Evolutionary conservation across 2,113 vertebrate species (phyloP), one percentile per base, ranked within the genome.

Genomic region (Hymenochirus boettgeri): DNA sequence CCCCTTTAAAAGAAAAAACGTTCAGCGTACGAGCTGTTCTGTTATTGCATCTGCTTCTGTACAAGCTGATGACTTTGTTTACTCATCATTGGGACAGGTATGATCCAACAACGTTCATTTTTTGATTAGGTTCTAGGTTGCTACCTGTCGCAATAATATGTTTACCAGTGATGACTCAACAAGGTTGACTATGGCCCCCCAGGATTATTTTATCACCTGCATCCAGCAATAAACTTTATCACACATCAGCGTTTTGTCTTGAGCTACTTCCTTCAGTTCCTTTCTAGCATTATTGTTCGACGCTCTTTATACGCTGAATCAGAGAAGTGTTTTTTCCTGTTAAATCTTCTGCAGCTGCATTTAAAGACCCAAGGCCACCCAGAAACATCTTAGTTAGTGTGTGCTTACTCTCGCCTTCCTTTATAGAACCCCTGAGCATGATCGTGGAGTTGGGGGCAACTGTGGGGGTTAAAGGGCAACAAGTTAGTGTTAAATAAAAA

Each of bases 251-350:
- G n/a, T n/a, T 69, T 60, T 69, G 31, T 56, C 60, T 48, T 60
- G 50, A 53, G 57, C 25, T 42, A 69, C 51, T 69, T 69, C 65
- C 65, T 69, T 53, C 35, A 37, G 57, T 69, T 69, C 65, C 57
- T 69, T 53, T 69, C 12, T 42, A 53, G 21, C 56, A 7, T 60
- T 69, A 53, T 69, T 69, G 64, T 67, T 67, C 37, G 27, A 18
- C 11, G 13, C 47, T n/a, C 33, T 67, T 56, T 45, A 69, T 53
- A 60, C 47, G 31, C 58, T 39, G 11, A 58, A 8, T 42, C 24
- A 53, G 56, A 60, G 55, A 69, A 60, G 65, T 69, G 57, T 69
- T 69, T 69, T 69, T 69, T 69, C 65, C 65, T 69, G 56, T 67
- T 69, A 69, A 60, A 57, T 69, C 65, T 60, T 60, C 45, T 45